Evolutionary conservation across 2,113 vertebrate species (phyloP), one percentile per base, ranked within the genome.

Genomic region (Brachyhypopomus occidentalis): DNA sequence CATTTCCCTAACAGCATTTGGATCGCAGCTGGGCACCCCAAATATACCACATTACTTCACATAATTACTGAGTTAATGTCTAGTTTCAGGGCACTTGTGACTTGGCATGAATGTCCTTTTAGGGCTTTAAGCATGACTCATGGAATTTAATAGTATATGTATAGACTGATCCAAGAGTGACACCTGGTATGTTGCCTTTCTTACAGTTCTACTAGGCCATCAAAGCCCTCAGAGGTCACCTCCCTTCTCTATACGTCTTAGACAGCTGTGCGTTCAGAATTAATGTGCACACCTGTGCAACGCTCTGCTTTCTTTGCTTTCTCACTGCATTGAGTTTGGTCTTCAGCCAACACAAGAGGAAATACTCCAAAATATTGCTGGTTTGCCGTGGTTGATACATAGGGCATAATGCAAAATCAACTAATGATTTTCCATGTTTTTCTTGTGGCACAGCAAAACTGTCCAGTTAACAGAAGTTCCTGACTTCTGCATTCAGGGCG

Each of bases 191-290:
- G 7, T 67, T 36, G 23, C 63, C 22, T 12, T 66, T 34, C 5
- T 12, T 66, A 34, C 63, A 66, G 56, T 12, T 58, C 56, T 58
- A 58, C 16, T 14, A 58, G 20, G 14, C 14, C 14, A n/a, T 8
- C 19, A 67, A 69, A 56, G 30, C 41, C 64, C 25, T 69, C 41
- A 20, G 25, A 76, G 59, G 30, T 30, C 30, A 30, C 30, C 59
- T 67, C 19, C 19, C 19, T n/a, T 63, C 22, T 30, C 5, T 48
- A 22, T 22, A 55, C 48, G 2, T 5, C 74, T 69, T 87, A 73
- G 84, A 87, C 62, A 67, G 79, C 82, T 41, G 23, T 34, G 25
- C 72, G 72, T 71, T 79, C 19, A 59, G 34, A 30, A 60, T 59
- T 59, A 59, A 27, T 36, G 34, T 59, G 30, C 75, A 73, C 75